Base-by-base conservation (phyloP, 2,888 invertebrate species). In the Torymus texanus region DNA sequence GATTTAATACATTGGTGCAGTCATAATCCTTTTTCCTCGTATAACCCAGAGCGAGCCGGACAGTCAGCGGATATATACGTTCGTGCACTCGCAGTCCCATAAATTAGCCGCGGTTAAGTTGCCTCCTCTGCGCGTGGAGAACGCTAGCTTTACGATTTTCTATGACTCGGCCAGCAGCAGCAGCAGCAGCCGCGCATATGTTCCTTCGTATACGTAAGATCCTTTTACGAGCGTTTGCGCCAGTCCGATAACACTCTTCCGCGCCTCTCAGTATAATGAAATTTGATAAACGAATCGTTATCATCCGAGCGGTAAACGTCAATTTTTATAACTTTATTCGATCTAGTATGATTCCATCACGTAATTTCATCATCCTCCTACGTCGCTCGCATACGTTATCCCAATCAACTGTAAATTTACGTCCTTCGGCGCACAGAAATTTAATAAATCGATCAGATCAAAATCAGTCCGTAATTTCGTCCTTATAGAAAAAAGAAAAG, bases 71-170 rank as follows among this genome's bases (percentile, higher is more conserved):
- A 53, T 61, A 61, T 14, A 16, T 16, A 41, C 41, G 24, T 16
- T 11, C 24, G 14, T 41, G 3, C 51, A 13, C 16, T 8, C 12
- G n/a, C 18, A 71, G n/a, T 24, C 61, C 51, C 73, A 56, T 73
- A 78, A 78, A 78, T 78, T 61, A 62, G 16, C 16, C n/a, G 41
- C 61, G 72, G 65, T 55, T 66, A 72, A 76, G n/a, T 29, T 24
- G 51, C 14, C 70, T 50, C 61, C 70, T 50, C 61, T 55, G 13
- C 41, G 29, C 29, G 2, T 0, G n/a, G 29, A 3, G 29, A 29
- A 5, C 29, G 41, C 14, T 41, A 51, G 58, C 53, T 75, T 67
- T 67, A 61, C 58, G 67, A 67, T 67, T 67, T 75, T 29, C 67
- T 61, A 70, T 58, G 70, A 70, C 76, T 76, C 58, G 21, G 56